These are phyloP conservation scores for Sycobia sp. DNA, from an alignment of 1,140 invertebrate species.

Conservation along the genomic window DNA sequence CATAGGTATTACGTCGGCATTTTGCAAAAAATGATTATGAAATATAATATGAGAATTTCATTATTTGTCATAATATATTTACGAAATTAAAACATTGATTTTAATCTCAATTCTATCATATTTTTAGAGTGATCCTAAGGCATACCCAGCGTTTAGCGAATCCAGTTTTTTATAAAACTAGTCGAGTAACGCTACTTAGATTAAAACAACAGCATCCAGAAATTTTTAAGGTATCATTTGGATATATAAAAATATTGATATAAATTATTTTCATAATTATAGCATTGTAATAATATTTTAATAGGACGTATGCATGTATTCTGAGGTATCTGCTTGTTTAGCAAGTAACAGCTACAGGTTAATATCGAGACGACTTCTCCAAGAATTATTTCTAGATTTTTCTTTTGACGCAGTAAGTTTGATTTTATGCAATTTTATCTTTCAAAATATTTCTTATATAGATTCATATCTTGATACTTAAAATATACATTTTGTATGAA, in stretches of 20 bases:
- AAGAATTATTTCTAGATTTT: constrained; percentile 92
- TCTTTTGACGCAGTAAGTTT: constrained; percentile 68
- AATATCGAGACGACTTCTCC: constrained; percentile 83
- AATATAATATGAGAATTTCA: too few species aligned
- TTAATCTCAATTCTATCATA: background rate
- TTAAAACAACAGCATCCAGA: constrained; percentile 86
- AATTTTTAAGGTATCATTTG: constrained; percentile 51
- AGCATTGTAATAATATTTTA: constrained; percentile 57
- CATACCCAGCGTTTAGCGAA: constrained; percentile 72
- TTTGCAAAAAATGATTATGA: too few species aligned
- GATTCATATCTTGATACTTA: constrained; percentile 6
- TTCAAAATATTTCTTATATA: too few species aligned
- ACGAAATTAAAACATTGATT: too few species aligned
- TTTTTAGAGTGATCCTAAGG: constrained; percentile 64
- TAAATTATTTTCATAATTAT: background rate
- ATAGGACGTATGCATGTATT: constrained; percentile 90
- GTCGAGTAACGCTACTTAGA: constrained; percentile 72
- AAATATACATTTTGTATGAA: background rate
- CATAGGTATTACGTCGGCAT: too few species aligned
- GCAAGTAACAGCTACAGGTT: constrained; percentile 82
- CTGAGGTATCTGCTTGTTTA: constrained; percentile 84
- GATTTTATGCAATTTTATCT: constrained; percentile 2
- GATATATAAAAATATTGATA: background rate
- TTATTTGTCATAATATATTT: too few species aligned
- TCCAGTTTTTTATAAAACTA: constrained; percentile 71